phyloP scores from a whole-genome alignment of 1,140 invertebrate species.

The Laupala kohalensis region DNA sequence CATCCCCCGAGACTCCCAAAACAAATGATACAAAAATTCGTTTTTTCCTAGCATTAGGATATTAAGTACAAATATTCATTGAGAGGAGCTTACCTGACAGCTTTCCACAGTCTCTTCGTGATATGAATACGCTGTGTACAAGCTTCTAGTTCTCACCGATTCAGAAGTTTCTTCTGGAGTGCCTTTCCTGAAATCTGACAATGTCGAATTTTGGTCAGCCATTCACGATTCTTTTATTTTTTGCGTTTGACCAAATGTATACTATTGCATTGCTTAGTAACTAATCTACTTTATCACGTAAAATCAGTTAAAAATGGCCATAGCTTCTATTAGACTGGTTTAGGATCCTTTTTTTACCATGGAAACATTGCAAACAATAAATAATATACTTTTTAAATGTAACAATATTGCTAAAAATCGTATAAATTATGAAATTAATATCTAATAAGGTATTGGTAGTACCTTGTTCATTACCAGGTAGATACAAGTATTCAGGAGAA shows the following conservation, averaged over 20 bases:
- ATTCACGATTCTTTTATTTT: not conserved
- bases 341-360: not conserved
- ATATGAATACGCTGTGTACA: constrained; percentile 28
- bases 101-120: constrained; percentile 22
- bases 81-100: not conserved
- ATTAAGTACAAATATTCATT: too few relatives aligned
- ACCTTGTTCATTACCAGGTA: too few relatives aligned
- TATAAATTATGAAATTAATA: too few relatives aligned
- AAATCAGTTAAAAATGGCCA: not conserved
- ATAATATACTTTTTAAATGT: not conserved
- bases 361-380: not conserved
- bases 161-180: constrained; percentile 2
- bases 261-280: not conserved
- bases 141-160: constrained; percentile 25
- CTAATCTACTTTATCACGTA: not conserved
- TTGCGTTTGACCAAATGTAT: not conserved
- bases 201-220: not conserved
- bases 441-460: too few relatives aligned
- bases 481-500: too few relatives aligned
- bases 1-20: too few relatives aligned
- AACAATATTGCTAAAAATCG: not conserved
- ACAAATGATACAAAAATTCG: too few relatives aligned
- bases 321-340: not conserved
- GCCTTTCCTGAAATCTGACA: constrained; percentile 4
- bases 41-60: too few relatives aligned